Evolutionary conservation across 2,797 vertebrate genomes (phyloP).

Genomic region (Tiaroga cobitis): DNA sequence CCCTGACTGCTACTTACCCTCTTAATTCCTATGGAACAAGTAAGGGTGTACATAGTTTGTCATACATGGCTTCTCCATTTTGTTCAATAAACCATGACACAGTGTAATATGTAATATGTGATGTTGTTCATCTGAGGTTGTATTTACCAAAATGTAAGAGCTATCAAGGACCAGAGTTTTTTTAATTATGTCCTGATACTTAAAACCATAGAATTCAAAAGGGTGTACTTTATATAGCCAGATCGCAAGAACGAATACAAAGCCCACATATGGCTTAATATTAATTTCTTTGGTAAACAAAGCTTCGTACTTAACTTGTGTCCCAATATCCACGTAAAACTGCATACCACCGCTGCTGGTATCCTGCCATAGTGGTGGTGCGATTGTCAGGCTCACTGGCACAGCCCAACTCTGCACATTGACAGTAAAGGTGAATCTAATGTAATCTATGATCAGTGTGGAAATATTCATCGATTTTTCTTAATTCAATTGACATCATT

Average conservation of each 20-base stretch:
- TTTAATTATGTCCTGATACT: neutral
- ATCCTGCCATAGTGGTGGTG: neutral
- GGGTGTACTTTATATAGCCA: neutral
- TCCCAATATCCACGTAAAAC: neutral
- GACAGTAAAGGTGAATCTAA: neutral
- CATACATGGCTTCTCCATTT: neutral
- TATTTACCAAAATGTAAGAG: neutral
- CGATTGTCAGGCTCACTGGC: neutral
- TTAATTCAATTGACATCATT: neutral
- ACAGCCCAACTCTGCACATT: neutral
- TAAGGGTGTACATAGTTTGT: neutral
- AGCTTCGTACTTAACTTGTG: neutral
- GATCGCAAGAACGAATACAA: neutral
- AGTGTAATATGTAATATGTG: neutral
- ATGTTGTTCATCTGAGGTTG: neutral
- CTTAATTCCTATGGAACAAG: neutral
- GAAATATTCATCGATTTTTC: neutral
- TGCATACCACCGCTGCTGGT: neutral
- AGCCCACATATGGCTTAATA: neutral
- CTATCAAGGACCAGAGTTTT: neutral
- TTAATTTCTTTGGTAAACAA: neutral
- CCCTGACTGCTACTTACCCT: neutral
- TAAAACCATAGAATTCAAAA: neutral
- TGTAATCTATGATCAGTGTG: neutral
- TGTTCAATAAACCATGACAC: neutral